Evolutionary conservation across 2,113 vertebrate species (phyloP).

Genomic region (Thymallus thymallus): DNA sequence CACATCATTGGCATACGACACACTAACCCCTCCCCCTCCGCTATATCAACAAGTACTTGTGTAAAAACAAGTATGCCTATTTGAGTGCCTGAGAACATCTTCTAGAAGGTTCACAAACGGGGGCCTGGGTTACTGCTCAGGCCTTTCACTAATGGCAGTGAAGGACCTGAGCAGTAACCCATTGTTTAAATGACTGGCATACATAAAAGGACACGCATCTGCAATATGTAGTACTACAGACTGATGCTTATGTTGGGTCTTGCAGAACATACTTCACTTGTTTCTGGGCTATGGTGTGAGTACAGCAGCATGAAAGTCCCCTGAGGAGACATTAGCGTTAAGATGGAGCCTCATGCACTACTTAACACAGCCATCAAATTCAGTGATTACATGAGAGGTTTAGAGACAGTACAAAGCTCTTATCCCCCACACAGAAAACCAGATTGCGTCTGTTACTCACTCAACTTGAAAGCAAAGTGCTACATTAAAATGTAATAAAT

Average conservation of each 20-base stretch:
- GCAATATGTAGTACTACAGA: background rate
- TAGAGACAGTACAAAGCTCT: background rate
- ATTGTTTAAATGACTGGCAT: background rate
- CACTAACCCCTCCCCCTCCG: background rate
- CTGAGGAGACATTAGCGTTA: background rate
- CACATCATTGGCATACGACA: background rate
- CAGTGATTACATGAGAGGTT: background rate
- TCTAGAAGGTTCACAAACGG: background rate
- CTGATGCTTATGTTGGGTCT: background rate
- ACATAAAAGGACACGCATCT: background rate
- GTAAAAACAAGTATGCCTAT: background rate
- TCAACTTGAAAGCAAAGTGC: background rate
- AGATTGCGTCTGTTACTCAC: background rate
- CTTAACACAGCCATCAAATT: background rate
- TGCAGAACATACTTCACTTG: background rate
- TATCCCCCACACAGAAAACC: background rate
- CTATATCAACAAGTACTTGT: background rate
- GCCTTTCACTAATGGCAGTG: too few relatives aligned
- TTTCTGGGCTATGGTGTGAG: constrained; percentile 5
- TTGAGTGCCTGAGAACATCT: background rate
- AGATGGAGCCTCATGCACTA: background rate
- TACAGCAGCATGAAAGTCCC: background rate
- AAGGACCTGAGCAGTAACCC: background rate
- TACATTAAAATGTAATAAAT: background rate
- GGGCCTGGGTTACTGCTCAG: too few relatives aligned